phyloP scores from a whole-genome alignment of 2,797 vertebrate genomes.

The Melanotaenia trifasciata region DNA sequence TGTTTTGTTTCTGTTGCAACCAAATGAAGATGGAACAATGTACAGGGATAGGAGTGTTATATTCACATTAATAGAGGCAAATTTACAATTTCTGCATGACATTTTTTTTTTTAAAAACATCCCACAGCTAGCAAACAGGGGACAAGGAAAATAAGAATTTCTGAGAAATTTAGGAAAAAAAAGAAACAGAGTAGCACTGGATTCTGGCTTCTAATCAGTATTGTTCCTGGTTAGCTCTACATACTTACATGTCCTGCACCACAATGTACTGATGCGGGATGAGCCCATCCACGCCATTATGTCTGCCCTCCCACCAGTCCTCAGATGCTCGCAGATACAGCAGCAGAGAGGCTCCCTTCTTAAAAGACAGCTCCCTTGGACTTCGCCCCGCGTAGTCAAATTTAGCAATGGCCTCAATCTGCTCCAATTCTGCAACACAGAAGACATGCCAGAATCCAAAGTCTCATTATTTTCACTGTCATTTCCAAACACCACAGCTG shows the following conservation, averaged over 20 bases:
- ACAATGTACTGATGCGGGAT: conserved; percentile 99
- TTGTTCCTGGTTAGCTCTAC: neutral
- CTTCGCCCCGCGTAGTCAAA: conserved; percentile 95
- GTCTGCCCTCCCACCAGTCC: conserved; percentile 99
- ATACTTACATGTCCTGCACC: conserved; percentile 97
- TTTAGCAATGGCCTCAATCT: conserved; percentile 98
- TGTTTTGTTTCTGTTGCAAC: neutral
- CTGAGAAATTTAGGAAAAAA: neutral
- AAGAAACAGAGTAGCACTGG: neutral
- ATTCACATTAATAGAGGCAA: conserved; percentile 7
- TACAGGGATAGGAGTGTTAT: neutral
- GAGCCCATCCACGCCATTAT: conserved; percentile 96
- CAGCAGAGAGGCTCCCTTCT: conserved; percentile 96
- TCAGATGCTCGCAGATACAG: conserved; percentile 94
- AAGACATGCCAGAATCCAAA: neutral
- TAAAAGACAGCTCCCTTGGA: conserved; percentile 95
- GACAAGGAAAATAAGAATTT: conserved; percentile 24
- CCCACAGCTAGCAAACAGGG: neutral
- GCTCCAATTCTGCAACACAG: conserved; percentile 90
- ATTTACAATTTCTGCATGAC: conserved; percentile 6
- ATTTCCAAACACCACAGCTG: neutral
- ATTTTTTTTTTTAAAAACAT: conserved; percentile 6
- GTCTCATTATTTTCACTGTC: conserved; percentile 1
- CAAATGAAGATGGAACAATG: neutral
- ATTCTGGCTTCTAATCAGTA: neutral